phyloP scores from a whole-genome alignment of 2,113 vertebrate genomes.

The Hippolais icterina region DNA sequence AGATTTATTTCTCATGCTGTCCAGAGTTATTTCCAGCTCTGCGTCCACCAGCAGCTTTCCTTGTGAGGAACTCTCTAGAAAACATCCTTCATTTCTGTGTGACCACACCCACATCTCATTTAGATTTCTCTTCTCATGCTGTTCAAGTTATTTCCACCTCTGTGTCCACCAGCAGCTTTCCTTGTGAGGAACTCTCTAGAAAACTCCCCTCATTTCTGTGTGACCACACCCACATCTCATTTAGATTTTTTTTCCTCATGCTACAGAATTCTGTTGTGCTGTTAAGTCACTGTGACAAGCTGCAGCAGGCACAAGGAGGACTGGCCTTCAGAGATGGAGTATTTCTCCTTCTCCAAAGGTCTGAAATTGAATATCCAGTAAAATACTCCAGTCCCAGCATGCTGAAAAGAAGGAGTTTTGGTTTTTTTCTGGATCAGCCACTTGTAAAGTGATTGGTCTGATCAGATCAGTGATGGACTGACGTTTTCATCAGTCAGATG shows the following conservation, averaged over 20 bases:
- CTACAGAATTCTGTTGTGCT: rapidly evolving
- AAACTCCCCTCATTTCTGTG: not conserved
- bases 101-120: no score
- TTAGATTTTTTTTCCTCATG: not conserved
- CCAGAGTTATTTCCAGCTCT: no score
- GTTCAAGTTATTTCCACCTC: not conserved
- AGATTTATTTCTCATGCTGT: no score
- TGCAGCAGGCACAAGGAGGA: not conserved
- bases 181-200: not conserved
- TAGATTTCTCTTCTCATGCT: not conserved
- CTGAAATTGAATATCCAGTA: not conserved
- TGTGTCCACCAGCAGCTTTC: not conserved
- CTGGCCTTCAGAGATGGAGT: not conserved
- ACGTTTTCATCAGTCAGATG: not conserved
- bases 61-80: no score
- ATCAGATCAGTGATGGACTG: not conserved
- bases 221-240: not conserved
- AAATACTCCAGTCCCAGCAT: not conserved
- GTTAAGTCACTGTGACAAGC: not conserved
- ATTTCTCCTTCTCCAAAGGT: not conserved
- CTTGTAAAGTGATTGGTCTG: not conserved
- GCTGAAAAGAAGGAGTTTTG: not conserved
- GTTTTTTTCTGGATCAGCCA: not conserved
- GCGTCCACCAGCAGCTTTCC: no score
- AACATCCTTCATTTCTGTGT: no score